Evolutionary conservation across 2,888 invertebrate species (phyloP).

Genomic region (Plebejus argus): DNA sequence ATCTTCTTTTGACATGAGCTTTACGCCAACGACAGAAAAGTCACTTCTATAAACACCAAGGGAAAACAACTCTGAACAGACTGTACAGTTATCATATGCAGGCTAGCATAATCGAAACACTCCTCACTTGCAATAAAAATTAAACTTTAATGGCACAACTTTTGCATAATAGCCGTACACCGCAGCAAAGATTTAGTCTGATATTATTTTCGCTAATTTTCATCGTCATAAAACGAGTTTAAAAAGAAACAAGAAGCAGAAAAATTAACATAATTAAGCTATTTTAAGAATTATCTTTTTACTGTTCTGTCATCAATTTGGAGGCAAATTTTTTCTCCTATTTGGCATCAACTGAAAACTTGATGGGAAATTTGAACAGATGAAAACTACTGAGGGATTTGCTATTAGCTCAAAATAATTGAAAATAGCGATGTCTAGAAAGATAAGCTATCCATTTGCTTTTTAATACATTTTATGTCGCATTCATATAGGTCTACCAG

Average conservation of each 20-base stretch:
- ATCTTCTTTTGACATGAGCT: neutral
- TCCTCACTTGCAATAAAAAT: slow-evolving; percentile 24
- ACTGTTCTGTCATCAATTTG: neutral
- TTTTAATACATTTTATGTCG: too few species aligned
- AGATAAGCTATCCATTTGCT: too few species aligned
- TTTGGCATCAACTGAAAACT: too few species aligned
- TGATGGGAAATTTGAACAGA: too few species aligned
- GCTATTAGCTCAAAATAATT: too few species aligned
- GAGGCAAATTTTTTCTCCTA: too few species aligned
- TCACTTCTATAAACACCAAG: neutral
- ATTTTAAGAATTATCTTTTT: neutral
- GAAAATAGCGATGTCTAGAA: too few species aligned
- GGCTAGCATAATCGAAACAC: slow-evolving; percentile 28
- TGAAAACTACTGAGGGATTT: too few species aligned
- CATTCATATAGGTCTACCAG: too few species aligned
- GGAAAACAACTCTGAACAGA: neutral
- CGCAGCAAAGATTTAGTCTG: slow-evolving; percentile 18
- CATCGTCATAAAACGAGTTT: neutral
- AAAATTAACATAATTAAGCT: neutral
- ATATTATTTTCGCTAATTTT: neutral
- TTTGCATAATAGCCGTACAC: slow-evolving; percentile 5
- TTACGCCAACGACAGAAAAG: neutral
- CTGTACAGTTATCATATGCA: slow-evolving; percentile 44
- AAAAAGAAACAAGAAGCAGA: neutral
- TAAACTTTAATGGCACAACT: slow-evolving; percentile 28